Evolutionary conservation across 2,888 invertebrate species (phyloP).

Genomic region (Synergus itoensis): DNA sequence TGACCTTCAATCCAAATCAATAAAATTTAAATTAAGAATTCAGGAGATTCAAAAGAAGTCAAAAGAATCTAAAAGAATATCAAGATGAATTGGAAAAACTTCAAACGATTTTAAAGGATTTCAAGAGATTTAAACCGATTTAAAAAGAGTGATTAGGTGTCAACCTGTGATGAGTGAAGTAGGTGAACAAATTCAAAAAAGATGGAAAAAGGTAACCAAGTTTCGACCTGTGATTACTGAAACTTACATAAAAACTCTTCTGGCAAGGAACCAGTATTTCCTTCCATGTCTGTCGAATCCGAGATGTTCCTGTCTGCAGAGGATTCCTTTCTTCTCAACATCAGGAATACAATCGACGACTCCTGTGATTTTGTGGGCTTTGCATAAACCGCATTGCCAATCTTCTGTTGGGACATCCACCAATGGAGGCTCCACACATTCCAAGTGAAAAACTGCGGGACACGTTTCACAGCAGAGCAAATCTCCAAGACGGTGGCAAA

Average conservation of each 20-base stretch:
- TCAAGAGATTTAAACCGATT: too few species aligned
- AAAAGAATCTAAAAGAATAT: too few species aligned
- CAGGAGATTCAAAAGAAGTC: too few species aligned
- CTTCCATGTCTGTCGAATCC: slow-evolving; percentile 98
- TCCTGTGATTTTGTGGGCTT: slow-evolving; percentile 93
- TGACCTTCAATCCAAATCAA: too few species aligned
- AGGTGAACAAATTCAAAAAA: neutral
- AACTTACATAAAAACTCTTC: slow-evolving; percentile 95
- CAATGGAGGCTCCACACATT: slow-evolving; percentile 97
- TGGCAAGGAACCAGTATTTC: slow-evolving; percentile 97
- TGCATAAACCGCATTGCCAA: slow-evolving; percentile 97
- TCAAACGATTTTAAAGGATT: too few species aligned
- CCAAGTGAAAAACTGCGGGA: slow-evolving; percentile 98
- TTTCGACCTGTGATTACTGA: neutral
- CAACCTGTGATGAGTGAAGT: too few species aligned
- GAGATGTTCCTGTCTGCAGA: slow-evolving; percentile 95
- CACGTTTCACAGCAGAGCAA: slow-evolving; percentile 98
- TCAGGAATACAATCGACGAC: slow-evolving; percentile 96
- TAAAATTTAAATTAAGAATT: too few species aligned
- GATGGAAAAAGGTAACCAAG: slow-evolving; percentile 2
- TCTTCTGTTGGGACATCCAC: slow-evolving; percentile 97
- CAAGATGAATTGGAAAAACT: too few species aligned
- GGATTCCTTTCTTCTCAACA: slow-evolving; percentile 93
- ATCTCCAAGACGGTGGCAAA: slow-evolving; percentile 95
- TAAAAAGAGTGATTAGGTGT: too few species aligned